Evolutionary conservation across 2,888 invertebrate genomes (phyloP), one percentile per base, ranked within the genome.

Genomic region (Thymelicus lineola): DNA sequence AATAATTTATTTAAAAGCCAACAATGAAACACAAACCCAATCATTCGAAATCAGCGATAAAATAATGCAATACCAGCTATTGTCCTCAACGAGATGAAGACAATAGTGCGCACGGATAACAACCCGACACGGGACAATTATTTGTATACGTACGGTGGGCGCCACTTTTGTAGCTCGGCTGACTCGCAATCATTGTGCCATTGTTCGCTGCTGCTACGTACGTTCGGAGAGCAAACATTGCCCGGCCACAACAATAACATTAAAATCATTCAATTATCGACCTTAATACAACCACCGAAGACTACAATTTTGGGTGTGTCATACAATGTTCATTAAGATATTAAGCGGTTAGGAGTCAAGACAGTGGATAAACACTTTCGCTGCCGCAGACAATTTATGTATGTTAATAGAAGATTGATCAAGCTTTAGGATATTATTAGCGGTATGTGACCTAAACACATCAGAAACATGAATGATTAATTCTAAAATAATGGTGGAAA

Each of bases 81-180:
- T 42, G 59, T 12, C 7, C 15, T 59, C 2, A 42, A 42, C 15
- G 42, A 15, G n/a, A 36, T 59, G 38, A 46, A 46, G 65, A 58
- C 58, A 66, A 66, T 66, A 58, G 17, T 35, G 15, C 38, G 9
- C 45, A 57, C 46, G 65, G 65, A 58, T 58, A 66, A 57, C 58
- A 57, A 65, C 53, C 38, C 55, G 64, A 46, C 28, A 20, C 57
- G 57, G 7, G 20, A 17, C 35, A 57, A 42, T 45, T 38, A 17
- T 46, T n/a, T 45, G 45, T 57, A 45, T 57, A 28, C 35, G 64
- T 55, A 55, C 20, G 38, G 38, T 55, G 64, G 64, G 55, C 64
- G 55, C 20, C 9, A 28, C 55, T 55, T 20, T 28, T 20, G 28
- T 28, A 10, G 17, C 10, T 50, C 50, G 28, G 4, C 3, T 5